Evolutionary conservation across 2,888 invertebrate genomes (phyloP).

Genomic region (Rhogogaster chlorosoma): DNA sequence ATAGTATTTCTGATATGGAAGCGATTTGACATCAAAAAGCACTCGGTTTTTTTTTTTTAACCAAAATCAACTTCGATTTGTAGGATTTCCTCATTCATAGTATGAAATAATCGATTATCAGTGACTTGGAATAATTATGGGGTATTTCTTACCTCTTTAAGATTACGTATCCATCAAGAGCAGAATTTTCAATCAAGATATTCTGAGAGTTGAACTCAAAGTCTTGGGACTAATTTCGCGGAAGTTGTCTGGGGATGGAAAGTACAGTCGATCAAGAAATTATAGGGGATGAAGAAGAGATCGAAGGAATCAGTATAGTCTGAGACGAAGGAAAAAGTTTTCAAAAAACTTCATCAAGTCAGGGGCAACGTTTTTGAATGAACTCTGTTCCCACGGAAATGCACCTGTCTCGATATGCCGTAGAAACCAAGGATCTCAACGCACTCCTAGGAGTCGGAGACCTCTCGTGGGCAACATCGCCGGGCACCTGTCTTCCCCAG

Average conservation of each 20-base stretch:
- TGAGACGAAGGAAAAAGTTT: neutral
- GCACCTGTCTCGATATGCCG: conserved; percentile 45
- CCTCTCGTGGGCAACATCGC: conserved; percentile 46
- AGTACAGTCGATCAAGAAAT: neutral
- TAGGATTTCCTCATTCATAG: neutral
- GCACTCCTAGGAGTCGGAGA: conserved; percentile 39
- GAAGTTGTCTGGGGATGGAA: neutral
- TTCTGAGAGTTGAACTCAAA: neutral
- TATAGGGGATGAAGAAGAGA: neutral
- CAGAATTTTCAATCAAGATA: neutral
- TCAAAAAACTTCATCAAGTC: neutral
- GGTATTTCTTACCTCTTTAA: neutral
- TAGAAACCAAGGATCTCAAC: conserved; percentile 28
- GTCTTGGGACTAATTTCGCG: neutral
- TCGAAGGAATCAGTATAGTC: neutral
- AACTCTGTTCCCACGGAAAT: conserved; percentile 44
- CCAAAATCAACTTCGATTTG: neutral
- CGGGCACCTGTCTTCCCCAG: conserved; percentile 47
- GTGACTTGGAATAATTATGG: neutral
- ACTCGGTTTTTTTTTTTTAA: neutral
- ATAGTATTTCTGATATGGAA: neutral
- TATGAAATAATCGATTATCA: neutral
- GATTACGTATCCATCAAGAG: neutral
- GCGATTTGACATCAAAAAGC: neutral
- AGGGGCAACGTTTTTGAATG: conserved; percentile 34